Evolutionary conservation across 2,888 invertebrate species (phyloP), one percentile per base, ranked within the genome.

Genomic region (Megamerina dolium): DNA sequence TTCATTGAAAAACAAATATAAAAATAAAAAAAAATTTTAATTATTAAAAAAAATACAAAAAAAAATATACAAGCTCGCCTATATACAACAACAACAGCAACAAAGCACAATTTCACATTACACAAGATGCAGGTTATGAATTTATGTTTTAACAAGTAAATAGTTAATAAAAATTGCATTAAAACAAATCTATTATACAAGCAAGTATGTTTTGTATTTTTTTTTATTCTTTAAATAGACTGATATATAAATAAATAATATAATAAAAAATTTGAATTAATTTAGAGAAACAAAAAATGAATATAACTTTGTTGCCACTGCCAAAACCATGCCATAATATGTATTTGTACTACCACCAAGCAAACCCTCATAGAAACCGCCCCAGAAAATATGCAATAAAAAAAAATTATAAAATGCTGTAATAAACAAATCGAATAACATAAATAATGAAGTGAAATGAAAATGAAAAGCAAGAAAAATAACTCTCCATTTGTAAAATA

Each of bases 171-270:
- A 23, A 36, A 34, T 34, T 20, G 4, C 31, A 13, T 35, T 6
- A 17, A 31, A 41, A 30, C 8, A 17, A 31, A 12, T 36, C 9
- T 32, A 18, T 14, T 6, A 37, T 18, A 3, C 10, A 35, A 26
- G 31, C n/a, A n/a, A n/a, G n/a, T n/a, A n/a, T n/a, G n/a, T n/a
- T n/a, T n/a, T n/a, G n/a, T n/a, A n/a, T n/a, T n/a, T n/a, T n/a
- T n/a, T n/a, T n/a, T n/a, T n/a, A n/a, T 37, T 37, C 43, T 37
- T 51, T 53, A 61, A 65, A 65, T 66, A 65, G 66, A 66, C 66
- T 66, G 66, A 66, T 51, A 50, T 54, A 49, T 46, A 46, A 43
- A 44, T 44, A 38, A 48, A 46, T 19, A 19, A 48, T 31, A 30
- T 26, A 41, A 36, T 37, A 9, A 27, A 27, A 44, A 44, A 38